phyloP scores from a whole-genome alignment of 35 echinoderm and acorn worm species.

The Ptychodera flava region DNA sequence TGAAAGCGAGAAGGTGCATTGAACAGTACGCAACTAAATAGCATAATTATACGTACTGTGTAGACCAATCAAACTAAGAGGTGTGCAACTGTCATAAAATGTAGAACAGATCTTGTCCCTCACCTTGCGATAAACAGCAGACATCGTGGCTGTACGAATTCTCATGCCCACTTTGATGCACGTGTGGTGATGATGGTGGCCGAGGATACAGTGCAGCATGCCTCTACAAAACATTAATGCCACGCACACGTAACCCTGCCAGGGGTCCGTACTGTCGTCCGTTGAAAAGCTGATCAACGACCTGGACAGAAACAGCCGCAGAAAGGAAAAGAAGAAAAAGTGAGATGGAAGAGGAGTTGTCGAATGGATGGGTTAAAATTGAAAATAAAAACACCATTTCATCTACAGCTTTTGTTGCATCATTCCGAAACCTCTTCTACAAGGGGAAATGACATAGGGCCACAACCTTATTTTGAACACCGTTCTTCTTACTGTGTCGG shows the following conservation, averaged over 20 bases:
- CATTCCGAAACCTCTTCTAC: no score
- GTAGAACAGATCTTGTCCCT: no score
- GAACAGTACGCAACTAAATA: no score
- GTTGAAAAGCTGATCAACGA: slow-evolving; percentile 53
- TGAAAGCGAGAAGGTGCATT: no score
- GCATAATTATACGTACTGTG: no score
- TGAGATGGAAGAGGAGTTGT: background rate
- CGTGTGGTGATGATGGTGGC: slow-evolving; percentile 63
- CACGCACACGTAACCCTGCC: slow-evolving; percentile 64
- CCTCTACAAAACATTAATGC: slow-evolving; percentile 21
- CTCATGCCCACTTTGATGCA: slow-evolving; percentile 58
- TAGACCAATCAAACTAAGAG: no score
- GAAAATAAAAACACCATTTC: no score
- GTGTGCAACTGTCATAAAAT: no score
- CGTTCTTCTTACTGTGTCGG: no score
- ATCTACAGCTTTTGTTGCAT: no score
- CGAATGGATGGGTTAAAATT: background rate
- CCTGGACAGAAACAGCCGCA: background rate
- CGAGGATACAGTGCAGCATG: slow-evolving; percentile 49
- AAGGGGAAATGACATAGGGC: no score
- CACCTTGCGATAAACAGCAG: slow-evolving; percentile 74
- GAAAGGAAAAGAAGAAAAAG: slow-evolving; percentile 28
- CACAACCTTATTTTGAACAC: no score
- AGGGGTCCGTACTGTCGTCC: slow-evolving; percentile 41
- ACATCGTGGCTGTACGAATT: slow-evolving; percentile 55